These are phyloP conservation scores for Anthopleura xanthogrammica DNA, from an alignment of 92 coral and sea anemone genomes.

Conservation along the genomic window DNA sequence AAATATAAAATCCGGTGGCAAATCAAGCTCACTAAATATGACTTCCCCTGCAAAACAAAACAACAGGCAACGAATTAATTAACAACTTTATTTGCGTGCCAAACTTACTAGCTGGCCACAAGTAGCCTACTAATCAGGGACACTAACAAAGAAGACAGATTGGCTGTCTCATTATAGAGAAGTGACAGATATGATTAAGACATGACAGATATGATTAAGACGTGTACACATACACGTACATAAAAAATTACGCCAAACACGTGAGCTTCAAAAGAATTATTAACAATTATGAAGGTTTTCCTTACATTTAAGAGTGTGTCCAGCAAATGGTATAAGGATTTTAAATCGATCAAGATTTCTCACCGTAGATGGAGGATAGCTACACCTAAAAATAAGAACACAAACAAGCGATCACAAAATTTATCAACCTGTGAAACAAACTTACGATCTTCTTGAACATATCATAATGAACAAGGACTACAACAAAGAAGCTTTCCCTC, in stretches of 20 bases:
- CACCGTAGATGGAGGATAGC: slow-evolving; percentile 41
- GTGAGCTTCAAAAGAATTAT: no score
- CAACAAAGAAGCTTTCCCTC: neutral
- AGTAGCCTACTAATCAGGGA: no score
- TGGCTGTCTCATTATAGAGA: no score
- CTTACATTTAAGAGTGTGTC: slow-evolving; percentile 85
- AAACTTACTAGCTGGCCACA: no score
- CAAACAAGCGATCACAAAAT: neutral
- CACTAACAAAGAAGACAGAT: neutral
- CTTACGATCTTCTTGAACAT: neutral
- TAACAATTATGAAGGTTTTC: neutral
- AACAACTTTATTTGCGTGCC: neutral
- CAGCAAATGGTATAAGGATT: slow-evolving; percentile 90
- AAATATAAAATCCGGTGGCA: slow-evolving; percentile 95
- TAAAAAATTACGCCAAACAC: no score
- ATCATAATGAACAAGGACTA: neutral
- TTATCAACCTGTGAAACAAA: neutral
- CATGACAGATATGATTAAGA: no score
- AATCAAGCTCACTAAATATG: slow-evolving; percentile 73
- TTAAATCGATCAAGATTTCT: slow-evolving; percentile 81
- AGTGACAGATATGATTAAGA: no score
- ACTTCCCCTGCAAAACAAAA: slow-evolving; percentile 75
- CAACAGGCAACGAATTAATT: neutral
- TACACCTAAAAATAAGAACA: slow-evolving; percentile 36
- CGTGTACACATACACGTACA: neutral